Conservation (phyloP, 1,140 invertebrate species). For the Pantala flavescens region DNA sequence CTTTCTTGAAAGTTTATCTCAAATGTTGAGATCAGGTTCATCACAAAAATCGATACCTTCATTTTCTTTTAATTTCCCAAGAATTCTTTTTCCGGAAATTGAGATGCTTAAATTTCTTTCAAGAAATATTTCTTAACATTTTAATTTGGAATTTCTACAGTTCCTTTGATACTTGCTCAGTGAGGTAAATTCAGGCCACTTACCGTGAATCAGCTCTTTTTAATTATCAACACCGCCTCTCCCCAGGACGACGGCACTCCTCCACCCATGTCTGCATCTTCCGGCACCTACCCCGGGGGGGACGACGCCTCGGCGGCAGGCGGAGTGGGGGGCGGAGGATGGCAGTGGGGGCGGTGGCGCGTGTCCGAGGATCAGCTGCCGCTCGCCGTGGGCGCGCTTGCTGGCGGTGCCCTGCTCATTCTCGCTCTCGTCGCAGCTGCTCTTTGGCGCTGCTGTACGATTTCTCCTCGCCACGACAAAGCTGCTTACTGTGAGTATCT, state of each 20-base stretch:
- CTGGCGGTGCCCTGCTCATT: slow-evolving; percentile 38
- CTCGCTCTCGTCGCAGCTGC: slow-evolving; percentile 36
- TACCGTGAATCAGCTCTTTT: too few relatives aligned
- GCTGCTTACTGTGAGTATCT: slow-evolving; percentile 40
- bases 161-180: too few relatives aligned
- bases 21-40: too few relatives aligned
- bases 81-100: too few relatives aligned
- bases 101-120: too few relatives aligned
- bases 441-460: slow-evolving; percentile 41
- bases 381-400: slow-evolving; percentile 39
- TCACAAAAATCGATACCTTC: too few relatives aligned
- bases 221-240: slow-evolving; percentile 17
- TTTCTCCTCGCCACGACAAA: slow-evolving; percentile 32
- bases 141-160: too few relatives aligned
- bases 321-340: slow-evolving; percentile 14
- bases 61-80: too few relatives aligned
- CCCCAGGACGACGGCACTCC: slow-evolving; percentile 23
- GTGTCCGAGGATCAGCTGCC: slow-evolving; percentile 38
- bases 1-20: too few relatives aligned
- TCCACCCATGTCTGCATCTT: slow-evolving; percentile 26
- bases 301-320: background rate
- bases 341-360: slow-evolving; percentile 29
- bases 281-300: background rate
- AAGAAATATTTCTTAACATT: too few relatives aligned
- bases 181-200: too few relatives aligned